These are phyloP conservation scores for Parotia lawesii DNA, from an alignment of 2,113 vertebrate genomes.

Conservation along the genomic window DNA sequence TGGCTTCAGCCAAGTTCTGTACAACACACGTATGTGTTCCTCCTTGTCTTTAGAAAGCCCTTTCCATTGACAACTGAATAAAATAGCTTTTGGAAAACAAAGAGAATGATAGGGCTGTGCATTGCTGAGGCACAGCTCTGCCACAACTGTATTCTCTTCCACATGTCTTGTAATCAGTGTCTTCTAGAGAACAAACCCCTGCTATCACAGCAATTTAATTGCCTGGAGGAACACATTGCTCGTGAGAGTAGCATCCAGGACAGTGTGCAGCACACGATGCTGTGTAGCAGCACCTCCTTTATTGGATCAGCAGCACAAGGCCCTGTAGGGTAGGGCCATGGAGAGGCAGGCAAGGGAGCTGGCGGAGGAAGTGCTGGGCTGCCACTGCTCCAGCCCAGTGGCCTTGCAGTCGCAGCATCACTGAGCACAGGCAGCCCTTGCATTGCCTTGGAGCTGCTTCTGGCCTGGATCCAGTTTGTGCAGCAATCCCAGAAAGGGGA, in stretches of 20 bases:
- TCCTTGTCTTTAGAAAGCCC: not conserved
- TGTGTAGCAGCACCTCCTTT: not conserved
- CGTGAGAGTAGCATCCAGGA: not conserved
- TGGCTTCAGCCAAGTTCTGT: not conserved
- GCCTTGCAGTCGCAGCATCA: not conserved
- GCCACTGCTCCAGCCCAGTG: not conserved
- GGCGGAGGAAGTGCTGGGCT: not conserved
- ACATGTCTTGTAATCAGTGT: not conserved
- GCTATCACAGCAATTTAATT: not conserved
- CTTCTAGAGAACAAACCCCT: not conserved
- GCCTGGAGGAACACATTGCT: not conserved
- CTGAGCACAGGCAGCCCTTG: not conserved
- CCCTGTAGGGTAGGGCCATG: not conserved
- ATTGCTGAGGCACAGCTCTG: not conserved
- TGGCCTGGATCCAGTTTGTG: not conserved
- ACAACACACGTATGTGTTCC: fast-evolving
- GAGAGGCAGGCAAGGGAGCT: not conserved
- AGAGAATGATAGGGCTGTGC: too few relatives aligned
- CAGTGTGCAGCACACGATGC: fast-evolving
- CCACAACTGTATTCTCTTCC: not conserved
- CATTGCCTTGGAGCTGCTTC: not conserved
- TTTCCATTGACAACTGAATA: not conserved
- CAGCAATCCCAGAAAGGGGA: not conserved
- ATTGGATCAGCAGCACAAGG: fast-evolving
- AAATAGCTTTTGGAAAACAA: not conserved